Conservation (phyloP, 1,140 invertebrate genomes). For the Phenacoccus solenopsis region DNA sequence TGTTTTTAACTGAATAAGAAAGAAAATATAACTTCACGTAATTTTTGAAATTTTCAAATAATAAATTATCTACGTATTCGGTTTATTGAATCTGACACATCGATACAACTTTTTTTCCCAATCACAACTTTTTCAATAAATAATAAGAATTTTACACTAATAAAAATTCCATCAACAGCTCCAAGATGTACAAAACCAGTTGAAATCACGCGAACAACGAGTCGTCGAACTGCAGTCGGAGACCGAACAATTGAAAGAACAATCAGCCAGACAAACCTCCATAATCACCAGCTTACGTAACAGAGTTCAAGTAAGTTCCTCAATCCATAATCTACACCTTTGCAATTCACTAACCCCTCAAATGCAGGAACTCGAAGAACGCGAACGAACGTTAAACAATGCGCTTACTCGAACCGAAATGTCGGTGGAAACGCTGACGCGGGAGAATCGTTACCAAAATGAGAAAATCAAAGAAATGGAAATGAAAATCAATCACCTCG, state of each 20-base stretch:
- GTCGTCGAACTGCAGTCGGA: slow-evolving; percentile 53
- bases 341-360: neutral
- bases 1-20: no score
- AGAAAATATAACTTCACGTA: no score
- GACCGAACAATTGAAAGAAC: slow-evolving; percentile 57
- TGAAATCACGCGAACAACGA: slow-evolving; percentile 48
- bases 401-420: slow-evolving; percentile 50
- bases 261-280: slow-evolving; percentile 63
- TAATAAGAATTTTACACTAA: neutral
- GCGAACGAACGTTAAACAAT: slow-evolving; percentile 50
- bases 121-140: no score
- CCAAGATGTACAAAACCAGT: slow-evolving; percentile 49
- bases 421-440: slow-evolving; percentile 52
- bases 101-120: no score
- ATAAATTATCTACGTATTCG: no score
- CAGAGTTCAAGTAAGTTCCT: slow-evolving; percentile 46
- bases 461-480: slow-evolving; percentile 61
- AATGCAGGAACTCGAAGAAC: slow-evolving; percentile 51
- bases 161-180: slow-evolving; percentile 33
- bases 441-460: slow-evolving; percentile 57
- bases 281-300: slow-evolving; percentile 62
- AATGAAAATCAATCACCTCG: slow-evolving; percentile 53
- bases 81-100: no score
- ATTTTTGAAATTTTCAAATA: no score
- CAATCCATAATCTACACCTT: neutral